A percentile compares a stretch with the other conserved stretches of the same genome.
Conservation (phyloP, 2,797 vertebrate species). For the Ibycter americanus region DNA sequence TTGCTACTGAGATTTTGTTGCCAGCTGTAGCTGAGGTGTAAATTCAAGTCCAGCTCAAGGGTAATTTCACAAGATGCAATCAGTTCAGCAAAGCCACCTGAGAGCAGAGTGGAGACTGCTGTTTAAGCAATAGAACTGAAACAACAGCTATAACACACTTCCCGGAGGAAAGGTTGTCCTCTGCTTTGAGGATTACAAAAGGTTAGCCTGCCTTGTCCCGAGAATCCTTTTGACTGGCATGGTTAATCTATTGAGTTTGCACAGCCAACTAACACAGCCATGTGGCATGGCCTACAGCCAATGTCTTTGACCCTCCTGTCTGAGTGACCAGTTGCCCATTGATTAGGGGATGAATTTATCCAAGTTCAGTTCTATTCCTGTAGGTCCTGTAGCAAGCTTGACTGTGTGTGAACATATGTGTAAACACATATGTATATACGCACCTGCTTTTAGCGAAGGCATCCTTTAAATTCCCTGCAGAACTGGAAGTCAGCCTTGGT, state of each 20-base stretch:
- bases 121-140: neutral
- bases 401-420: neutral
- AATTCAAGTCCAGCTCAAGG: neutral
- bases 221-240: neutral
- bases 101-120: neutral
- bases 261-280: neutral
- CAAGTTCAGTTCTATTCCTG: neutral
- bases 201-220: neutral
- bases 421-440: neutral
- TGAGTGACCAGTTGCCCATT: neutral
- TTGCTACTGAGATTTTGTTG: neutral
- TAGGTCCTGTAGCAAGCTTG: neutral
- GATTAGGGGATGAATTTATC: neutral
- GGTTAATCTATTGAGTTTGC: neutral
- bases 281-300: neutral
- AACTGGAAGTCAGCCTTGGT: neutral
- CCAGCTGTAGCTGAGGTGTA: neutral
- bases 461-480: conserved; percentile 19
- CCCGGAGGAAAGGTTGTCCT: neutral
- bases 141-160: neutral
- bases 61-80: neutral
- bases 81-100: neutral
- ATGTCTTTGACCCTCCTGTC: neutral
- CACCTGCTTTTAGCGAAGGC: neutral
- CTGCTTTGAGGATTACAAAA: neutral